These are phyloP conservation scores for Phrynocephalus guinanensis DNA, from an alignment of 2,797 vertebrate species.

Conservation along the genomic window DNA sequence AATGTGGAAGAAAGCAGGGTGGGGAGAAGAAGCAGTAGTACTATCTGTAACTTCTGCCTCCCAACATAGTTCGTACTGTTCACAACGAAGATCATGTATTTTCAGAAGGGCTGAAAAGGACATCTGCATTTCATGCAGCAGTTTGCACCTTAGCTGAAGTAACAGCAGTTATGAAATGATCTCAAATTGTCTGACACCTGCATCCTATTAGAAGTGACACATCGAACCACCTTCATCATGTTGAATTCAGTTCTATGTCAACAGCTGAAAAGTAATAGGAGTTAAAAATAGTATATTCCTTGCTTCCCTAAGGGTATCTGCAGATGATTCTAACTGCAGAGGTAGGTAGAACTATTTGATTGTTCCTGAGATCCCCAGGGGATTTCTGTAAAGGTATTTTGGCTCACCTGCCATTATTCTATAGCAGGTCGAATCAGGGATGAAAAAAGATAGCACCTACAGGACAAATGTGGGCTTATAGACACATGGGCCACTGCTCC, in stretches of 20 bases:
- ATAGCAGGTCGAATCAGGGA: not conserved
- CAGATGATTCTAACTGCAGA: constrained; percentile 1
- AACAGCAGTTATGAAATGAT: constrained; percentile 76
- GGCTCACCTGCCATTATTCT: not conserved
- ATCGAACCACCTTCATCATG: constrained; percentile 67
- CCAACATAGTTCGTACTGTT: constrained; percentile 52
- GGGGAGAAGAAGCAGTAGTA: constrained; percentile 27
- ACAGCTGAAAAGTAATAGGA: constrained; percentile 63
- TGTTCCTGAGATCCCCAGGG: constrained; percentile 32
- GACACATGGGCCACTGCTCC: not conserved
- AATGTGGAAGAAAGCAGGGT: constrained; percentile 9
- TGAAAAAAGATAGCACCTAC: not conserved
- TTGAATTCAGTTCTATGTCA: constrained; percentile 70
- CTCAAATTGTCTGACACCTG: constrained; percentile 72
- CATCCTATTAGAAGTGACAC: constrained; percentile 75
- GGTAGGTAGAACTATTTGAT: not conserved
- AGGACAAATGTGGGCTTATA: not conserved
- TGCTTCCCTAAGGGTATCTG: constrained; percentile 45
- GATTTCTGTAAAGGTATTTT: constrained; percentile 19
- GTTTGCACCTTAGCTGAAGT: constrained; percentile 67
- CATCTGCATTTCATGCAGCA: constrained; percentile 73
- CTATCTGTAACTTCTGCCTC: constrained; percentile 61
- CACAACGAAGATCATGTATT: constrained; percentile 66
- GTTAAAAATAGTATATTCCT: constrained; percentile 41
- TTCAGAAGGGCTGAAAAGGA: constrained; percentile 59